Percentiles rank a stretch among this genome's conserved stretches.
These are phyloP conservation scores for Drosophila asahinai DNA, from an alignment of 1,140 invertebrate genomes.

Conservation along the genomic window DNA sequence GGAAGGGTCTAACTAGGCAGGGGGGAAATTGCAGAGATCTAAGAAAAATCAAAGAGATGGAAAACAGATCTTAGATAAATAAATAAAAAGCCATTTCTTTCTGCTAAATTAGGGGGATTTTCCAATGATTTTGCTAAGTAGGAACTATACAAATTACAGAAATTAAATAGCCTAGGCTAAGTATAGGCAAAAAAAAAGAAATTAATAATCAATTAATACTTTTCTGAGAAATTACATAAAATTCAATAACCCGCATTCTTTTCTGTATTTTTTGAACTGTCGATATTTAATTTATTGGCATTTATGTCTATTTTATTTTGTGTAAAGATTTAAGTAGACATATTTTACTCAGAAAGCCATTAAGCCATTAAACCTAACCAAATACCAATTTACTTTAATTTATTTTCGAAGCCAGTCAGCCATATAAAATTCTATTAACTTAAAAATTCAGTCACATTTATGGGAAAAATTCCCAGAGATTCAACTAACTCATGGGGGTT, in stretches of 20 bases:
- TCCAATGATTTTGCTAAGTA: background rate
- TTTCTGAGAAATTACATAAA: no score
- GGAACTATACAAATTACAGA: background rate
- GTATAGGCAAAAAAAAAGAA: background rate
- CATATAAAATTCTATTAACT: no score
- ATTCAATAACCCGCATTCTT: no score
- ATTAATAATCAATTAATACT: background rate
- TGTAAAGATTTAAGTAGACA: background rate
- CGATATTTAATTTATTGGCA: background rate
- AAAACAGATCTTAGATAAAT: slow-evolving; percentile 6
- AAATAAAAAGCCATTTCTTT: slow-evolving; percentile 2
- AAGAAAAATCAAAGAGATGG: background rate
- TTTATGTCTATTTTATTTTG: background rate
- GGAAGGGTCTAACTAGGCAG: background rate
- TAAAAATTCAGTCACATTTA: no score
- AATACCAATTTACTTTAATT: background rate
- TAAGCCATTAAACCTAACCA: background rate
- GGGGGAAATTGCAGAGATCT: background rate
- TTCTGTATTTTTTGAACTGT: no score
- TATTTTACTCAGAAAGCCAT: no score
- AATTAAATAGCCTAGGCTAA: background rate
- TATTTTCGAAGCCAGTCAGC: background rate
- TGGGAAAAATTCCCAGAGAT: background rate
- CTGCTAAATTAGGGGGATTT: background rate
- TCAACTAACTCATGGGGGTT: background rate